Conservation (phyloP, 2,888 invertebrate genomes). For the Drosophila sordidapex region DNA sequence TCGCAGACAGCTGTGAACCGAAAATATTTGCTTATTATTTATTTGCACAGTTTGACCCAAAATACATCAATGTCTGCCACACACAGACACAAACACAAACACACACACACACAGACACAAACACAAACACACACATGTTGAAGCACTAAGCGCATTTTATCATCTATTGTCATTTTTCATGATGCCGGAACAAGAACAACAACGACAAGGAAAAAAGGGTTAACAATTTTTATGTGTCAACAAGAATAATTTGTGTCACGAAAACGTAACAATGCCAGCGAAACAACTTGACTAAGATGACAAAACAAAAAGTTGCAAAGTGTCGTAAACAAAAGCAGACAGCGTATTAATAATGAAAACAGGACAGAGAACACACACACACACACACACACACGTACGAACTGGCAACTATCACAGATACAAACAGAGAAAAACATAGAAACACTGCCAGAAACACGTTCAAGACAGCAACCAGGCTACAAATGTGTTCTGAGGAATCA, state of each 20-base stretch:
- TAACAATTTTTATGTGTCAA: constrained; percentile 76
- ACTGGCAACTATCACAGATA: constrained; percentile 24
- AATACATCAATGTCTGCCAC: constrained; percentile 69
- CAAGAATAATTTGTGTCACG: constrained; percentile 77
- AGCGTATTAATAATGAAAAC: constrained; percentile 71
- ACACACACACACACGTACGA: constrained; percentile 21
- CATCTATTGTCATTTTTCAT: constrained; percentile 74
- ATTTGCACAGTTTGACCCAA: constrained; percentile 49
- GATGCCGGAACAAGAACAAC: constrained; percentile 16
- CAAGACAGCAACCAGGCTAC: constrained; percentile 33
- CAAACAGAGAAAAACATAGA: constrained; percentile 21
- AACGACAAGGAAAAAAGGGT: constrained; percentile 56
- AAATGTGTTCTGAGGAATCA: constrained; percentile 48
- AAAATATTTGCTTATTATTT: constrained; percentile 21
- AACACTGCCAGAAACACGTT: constrained; percentile 50
- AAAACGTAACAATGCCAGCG: constrained; percentile 22
- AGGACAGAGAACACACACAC: constrained; percentile 33
- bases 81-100: constrained; percentile 2
- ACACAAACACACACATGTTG: constrained; percentile 3
- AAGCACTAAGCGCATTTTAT: constrained; percentile 59
- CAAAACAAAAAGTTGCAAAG: constrained; percentile 51
- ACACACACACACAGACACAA: not conserved
- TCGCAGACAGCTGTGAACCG: constrained; percentile 5
- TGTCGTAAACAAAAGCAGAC: constrained; percentile 59
- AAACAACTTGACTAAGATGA: constrained; percentile 61